Evolutionary conservation across 2,888 invertebrate genomes (phyloP), one percentile per base, ranked within the genome.

Genomic region (Cheilosia impressa): DNA sequence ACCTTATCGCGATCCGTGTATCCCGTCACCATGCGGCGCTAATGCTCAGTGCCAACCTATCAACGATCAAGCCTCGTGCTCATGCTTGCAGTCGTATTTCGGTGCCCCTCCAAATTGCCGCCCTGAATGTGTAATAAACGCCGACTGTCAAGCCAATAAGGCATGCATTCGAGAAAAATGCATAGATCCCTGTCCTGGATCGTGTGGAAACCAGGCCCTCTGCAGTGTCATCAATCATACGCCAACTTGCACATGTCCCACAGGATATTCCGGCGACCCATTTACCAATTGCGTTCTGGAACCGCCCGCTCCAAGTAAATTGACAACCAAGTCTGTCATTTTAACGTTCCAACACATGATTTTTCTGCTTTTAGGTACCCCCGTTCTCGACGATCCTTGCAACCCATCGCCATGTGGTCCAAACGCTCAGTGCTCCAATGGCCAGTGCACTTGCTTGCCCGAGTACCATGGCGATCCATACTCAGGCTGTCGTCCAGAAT

Each of bases 401-500:
- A 92, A 94, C 87, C 95, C 96, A 24, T 94, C 95, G 31, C 96
- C 96, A 17, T 97, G 97, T 91, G 97, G 97, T 55, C 92, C 95
- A 38, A 96, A 96, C 90, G 95, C 97, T 17, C 92, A 94, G 82
- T 97, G 97, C 90, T 93, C 93, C 73, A 94, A 94, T 19, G 95
- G 94, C 0, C 88, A 95, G 6, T 96, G 96, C 89, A 93, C 93
- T 62, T 96, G 96, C 90, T 92, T 91, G 60, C 93, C 94, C 38
- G 95, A 95, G 87, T 94, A 95, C 93, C 91, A 93, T 80, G 94
- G 94, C 73, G 94, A 94, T 90, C 93, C 94, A 19, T 94, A 94
- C 84, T 93, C 94, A 89, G 95, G 95, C 13, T 97, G 97, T 89
- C 94, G 95, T 87, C 96, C 96, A 1, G 97, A 97, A 92, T 97